A percentile compares a stretch with the other conserved stretches of the same genome.
phyloP scores from a whole-genome alignment of 2,113 vertebrate genomes.

The Garra rufa region DNA sequence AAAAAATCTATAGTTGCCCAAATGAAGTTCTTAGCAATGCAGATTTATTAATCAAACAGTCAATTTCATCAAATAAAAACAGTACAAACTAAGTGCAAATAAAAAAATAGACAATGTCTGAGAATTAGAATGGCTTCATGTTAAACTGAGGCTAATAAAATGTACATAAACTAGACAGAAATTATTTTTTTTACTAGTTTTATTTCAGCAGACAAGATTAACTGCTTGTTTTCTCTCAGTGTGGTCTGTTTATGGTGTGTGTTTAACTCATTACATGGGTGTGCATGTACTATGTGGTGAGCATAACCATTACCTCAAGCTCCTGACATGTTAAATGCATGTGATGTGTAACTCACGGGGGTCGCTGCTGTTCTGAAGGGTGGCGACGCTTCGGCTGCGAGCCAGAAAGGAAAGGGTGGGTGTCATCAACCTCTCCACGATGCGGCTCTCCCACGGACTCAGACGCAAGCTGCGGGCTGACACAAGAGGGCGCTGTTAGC shows the following conservation, averaged over 20 bases:
- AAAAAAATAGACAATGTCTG: not conserved
- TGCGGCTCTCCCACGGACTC: conserved; percentile 96
- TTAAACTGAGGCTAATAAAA: not conserved
- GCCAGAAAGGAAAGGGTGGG: conserved; percentile 96
- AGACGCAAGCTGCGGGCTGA: conserved; percentile 93
- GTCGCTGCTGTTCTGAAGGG: conserved; percentile 86
- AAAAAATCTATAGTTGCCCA: no score
- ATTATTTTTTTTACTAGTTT: not conserved
- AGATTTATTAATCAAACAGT: no score
- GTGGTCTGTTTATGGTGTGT: not conserved
- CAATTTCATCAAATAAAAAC: not conserved
- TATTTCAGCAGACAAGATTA: not conserved
- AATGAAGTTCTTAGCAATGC: no score
- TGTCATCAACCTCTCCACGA: conserved; percentile 97
- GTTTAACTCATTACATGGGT: not conserved
- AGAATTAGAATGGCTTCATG: not conserved
- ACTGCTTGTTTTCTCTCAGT: not conserved
- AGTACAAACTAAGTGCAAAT: not conserved
- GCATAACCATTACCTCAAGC: not conserved
- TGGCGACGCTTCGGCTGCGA: conserved; percentile 91
- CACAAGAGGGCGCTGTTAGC: conserved; percentile 65
- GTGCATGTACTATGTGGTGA: not conserved
- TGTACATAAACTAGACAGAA: no score
- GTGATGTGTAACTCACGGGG: conserved; percentile 78
- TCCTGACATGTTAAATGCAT: not conserved